A percentile compares a stretch with the other conserved stretches of the same genome.
phyloP scores from a whole-genome alignment of 2,113 vertebrate species.

The Ctenomys sociabilis region DNA sequence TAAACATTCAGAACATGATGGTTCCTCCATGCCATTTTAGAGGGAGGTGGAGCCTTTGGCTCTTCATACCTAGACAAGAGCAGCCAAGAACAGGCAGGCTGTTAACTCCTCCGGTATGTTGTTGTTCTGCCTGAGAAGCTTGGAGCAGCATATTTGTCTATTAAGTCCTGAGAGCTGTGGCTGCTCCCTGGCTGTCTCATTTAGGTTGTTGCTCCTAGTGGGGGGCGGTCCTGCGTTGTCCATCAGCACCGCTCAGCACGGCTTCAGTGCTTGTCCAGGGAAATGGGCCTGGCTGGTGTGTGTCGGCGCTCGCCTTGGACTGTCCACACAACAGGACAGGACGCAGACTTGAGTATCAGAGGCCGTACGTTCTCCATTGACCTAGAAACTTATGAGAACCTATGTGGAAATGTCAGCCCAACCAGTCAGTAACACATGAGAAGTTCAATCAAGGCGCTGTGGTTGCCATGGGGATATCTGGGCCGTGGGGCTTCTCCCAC shows the following conservation, averaged over 20 bases:
- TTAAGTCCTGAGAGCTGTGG: background rate
- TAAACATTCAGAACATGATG: background rate
- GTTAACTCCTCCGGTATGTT: background rate
- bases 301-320: background rate
- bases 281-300: rapidly evolving
- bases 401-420: background rate
- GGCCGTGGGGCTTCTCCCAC: background rate
- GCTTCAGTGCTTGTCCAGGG: background rate
- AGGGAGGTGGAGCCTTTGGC: background rate
- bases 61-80: background rate
- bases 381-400: background rate
- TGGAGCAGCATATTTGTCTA: background rate
- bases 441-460: background rate
- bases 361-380: background rate
- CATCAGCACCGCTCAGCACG: rapidly evolving
- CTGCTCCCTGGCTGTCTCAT: background rate
- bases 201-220: background rate
- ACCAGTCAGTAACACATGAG: background rate
- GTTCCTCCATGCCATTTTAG: background rate
- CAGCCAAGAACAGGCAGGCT: background rate
- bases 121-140: background rate
- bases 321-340: background rate
- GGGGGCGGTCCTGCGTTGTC: too few relatives aligned
- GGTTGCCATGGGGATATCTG: background rate
- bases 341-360: background rate